phyloP scores from a whole-genome alignment of 2,888 invertebrate species.

The Harpagoxenus sublaevis region DNA sequence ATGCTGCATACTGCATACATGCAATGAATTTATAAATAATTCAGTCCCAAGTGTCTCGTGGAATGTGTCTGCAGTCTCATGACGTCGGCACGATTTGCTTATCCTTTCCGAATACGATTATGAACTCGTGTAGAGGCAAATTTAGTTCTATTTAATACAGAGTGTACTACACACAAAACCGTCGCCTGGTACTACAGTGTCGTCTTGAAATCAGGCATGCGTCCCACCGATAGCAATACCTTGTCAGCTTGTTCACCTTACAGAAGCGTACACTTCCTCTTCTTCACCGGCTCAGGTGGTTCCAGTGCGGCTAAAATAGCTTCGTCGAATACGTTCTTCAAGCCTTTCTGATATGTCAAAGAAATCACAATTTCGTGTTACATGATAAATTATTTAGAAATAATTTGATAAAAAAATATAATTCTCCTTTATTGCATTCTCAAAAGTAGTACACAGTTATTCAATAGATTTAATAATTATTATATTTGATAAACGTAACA shows the following conservation, averaged over 20 bases:
- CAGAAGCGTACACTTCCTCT: slow-evolving; percentile 94
- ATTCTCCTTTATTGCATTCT: neutral
- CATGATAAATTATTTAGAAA: neutral
- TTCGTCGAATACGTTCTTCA: slow-evolving; percentile 99
- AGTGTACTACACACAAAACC: slow-evolving; percentile 69
- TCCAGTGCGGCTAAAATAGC: slow-evolving; percentile 99
- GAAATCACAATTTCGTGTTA: neutral
- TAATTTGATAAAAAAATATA: neutral
- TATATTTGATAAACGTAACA: neutral
- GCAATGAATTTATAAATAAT: too few species aligned
- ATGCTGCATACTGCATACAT: too few species aligned
- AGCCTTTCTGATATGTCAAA: slow-evolving; percentile 92
- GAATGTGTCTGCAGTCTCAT: slow-evolving; percentile 66
- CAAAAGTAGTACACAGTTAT: neutral
- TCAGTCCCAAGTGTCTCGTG: slow-evolving; percentile 29
- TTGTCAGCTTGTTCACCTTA: slow-evolving; percentile 85
- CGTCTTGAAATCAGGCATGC: slow-evolving; percentile 57
- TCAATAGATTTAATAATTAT: neutral
- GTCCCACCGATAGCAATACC: slow-evolving; percentile 61
- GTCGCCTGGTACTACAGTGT: slow-evolving; percentile 59
- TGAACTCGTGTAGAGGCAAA: slow-evolving; percentile 57
- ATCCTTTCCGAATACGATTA: slow-evolving; percentile 37
- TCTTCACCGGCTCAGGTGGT: slow-evolving; percentile 98
- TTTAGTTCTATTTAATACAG: slow-evolving; percentile 58
- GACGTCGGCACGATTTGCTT: slow-evolving; percentile 37